Percentiles rank a stretch among this genome's conserved stretches.
Evolutionary conservation across 2,888 invertebrate genomes (phyloP).

Genomic region (Eumerus sabulonum): DNA sequence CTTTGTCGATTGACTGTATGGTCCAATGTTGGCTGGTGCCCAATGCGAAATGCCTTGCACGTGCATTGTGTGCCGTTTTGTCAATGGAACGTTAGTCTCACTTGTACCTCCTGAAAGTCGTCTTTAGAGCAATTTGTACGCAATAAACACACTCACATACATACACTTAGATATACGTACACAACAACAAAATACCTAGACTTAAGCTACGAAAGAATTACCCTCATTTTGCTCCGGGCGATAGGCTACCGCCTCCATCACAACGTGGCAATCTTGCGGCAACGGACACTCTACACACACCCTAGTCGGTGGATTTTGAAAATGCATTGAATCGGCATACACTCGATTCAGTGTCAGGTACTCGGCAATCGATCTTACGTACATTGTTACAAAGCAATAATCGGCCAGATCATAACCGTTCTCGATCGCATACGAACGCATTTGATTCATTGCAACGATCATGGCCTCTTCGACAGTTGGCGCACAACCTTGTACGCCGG

Average conservation of each 20-base stretch:
- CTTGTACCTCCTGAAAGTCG: conserved; percentile 68
- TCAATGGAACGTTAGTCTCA: conserved; percentile 54
- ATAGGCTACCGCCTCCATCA: conserved; percentile 87
- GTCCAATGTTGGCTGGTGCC: conserved; percentile 99
- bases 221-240: conserved; percentile 69
- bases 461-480: conserved; percentile 84
- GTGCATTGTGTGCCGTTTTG: conserved; percentile 89
- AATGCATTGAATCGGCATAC: conserved; percentile 86
- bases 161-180: conserved; percentile 55
- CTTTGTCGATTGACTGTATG: conserved; percentile 95
- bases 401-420: conserved; percentile 81
- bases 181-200: conserved; percentile 38
- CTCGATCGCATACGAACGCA: conserved; percentile 80
- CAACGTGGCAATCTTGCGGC: conserved; percentile 85
- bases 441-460: conserved; percentile 85
- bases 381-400: conserved; percentile 90
- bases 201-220: conserved; percentile 58
- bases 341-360: conserved; percentile 88
- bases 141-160: conserved; percentile 60
- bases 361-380: conserved; percentile 89
- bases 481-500: conserved; percentile 87
- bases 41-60: conserved; percentile 97
- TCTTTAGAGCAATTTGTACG: conserved; percentile 66
- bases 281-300: conserved; percentile 91
- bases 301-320: conserved; percentile 90